Percentiles rank a stretch among this genome's conserved stretches.
phyloP scores from a whole-genome alignment of 2,888 invertebrate genomes.

The Rhyacophila evoluta region DNA sequence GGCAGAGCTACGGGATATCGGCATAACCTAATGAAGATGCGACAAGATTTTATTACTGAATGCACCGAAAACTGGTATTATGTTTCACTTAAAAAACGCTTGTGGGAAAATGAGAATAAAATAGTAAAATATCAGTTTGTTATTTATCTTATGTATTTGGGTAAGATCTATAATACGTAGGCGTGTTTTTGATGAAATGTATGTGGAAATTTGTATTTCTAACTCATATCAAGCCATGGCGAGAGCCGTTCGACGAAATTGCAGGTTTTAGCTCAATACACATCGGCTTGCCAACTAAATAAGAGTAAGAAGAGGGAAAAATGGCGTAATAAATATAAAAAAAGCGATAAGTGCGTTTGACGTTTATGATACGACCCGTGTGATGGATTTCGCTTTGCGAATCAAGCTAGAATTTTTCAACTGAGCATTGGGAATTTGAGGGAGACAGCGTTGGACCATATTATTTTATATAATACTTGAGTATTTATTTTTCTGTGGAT shows the following conservation, averaged over 20 bases:
- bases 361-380: slow-evolving; percentile 22
- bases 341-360: slow-evolving; percentile 17
- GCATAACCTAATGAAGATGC: too few species aligned
- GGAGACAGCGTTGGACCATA: neutral
- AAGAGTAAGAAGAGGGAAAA: neutral
- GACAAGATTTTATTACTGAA: too few species aligned
- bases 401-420: neutral
- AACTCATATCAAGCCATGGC: too few species aligned
- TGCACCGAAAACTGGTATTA: too few species aligned
- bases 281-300: neutral
- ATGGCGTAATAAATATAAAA: slow-evolving; percentile 16
- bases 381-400: slow-evolving; percentile 15
- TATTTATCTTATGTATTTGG: too few species aligned
- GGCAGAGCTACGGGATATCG: too few species aligned
- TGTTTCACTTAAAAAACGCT: too few species aligned
- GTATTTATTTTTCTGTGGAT: neutral
- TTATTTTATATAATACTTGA: neutral
- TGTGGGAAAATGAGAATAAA: too few species aligned
- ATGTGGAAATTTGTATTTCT: too few species aligned
- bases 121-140: too few species aligned
- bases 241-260: neutral
- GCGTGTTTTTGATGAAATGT: too few species aligned
- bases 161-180: too few species aligned
- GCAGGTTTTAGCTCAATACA: neutral
- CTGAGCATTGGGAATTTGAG: neutral